Percentiles rank a stretch among this genome's conserved stretches.
These are phyloP conservation scores for Sitta carolinensis DNA, from an alignment of 2,797 vertebrate genomes.

Conservation along the genomic window DNA sequence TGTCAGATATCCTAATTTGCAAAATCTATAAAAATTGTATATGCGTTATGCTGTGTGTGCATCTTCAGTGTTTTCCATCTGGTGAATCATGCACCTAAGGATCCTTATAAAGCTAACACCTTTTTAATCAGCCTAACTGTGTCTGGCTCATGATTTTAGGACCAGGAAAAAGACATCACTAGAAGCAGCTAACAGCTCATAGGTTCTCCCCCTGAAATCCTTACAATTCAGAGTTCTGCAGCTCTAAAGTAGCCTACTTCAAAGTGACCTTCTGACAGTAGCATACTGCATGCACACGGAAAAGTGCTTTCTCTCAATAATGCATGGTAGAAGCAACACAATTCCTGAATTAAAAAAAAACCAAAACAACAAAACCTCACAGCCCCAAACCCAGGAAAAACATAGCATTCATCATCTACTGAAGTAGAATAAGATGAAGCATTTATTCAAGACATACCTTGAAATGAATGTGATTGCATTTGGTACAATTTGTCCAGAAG, in stretches of 20 bases:
- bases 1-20: background rate
- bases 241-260: background rate
- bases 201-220: background rate
- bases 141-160: background rate
- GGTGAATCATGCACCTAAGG: too few relatives aligned
- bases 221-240: background rate
- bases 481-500: background rate
- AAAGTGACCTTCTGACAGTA: background rate
- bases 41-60: fast-evolving
- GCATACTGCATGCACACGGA: background rate
- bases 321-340: background rate
- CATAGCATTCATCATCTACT: background rate
- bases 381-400: background rate
- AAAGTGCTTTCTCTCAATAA: background rate
- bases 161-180: background rate
- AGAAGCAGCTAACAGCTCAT: background rate
- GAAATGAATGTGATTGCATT: background rate
- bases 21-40: background rate
- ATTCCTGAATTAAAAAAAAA: background rate
- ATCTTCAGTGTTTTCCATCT: background rate
- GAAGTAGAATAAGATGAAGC: background rate
- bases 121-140: background rate
- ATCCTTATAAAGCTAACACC: background rate
- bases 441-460: background rate
- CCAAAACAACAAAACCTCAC: background rate